Conservation (phyloP, 2,888 invertebrate genomes). For the Bombylius major region DNA sequence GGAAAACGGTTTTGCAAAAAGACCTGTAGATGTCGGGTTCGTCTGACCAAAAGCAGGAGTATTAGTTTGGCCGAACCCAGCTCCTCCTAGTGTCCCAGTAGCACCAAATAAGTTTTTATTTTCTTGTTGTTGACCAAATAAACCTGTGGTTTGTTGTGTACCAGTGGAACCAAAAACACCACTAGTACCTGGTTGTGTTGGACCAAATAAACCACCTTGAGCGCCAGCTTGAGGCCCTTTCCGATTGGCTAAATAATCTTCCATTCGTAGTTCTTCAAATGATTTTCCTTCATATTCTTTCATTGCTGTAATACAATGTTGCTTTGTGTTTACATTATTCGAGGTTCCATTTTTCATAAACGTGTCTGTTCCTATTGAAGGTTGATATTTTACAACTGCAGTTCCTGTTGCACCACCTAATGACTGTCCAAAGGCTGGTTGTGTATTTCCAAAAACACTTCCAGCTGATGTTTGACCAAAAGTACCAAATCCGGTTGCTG, state of each 20-base stretch:
- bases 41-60: slow-evolving; percentile 42
- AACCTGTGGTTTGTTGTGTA: slow-evolving; percentile 32
- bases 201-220: slow-evolving; percentile 40
- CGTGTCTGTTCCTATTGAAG: slow-evolving; percentile 79
- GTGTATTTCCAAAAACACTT: slow-evolving; percentile 40
- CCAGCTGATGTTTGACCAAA: slow-evolving; percentile 50
- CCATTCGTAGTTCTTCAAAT: slow-evolving; percentile 83
- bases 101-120: slow-evolving; percentile 44
- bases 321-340: slow-evolving; percentile 79
- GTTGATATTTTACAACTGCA: slow-evolving; percentile 65
- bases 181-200: slow-evolving; percentile 30
- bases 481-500: slow-evolving; percentile 40
- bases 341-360: slow-evolving; percentile 78
- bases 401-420: slow-evolving; percentile 45
- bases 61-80: slow-evolving; percentile 39
- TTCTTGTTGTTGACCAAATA: slow-evolving; percentile 45
- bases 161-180: slow-evolving; percentile 38
- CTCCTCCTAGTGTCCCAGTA: slow-evolving; percentile 11
- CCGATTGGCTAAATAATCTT: slow-evolving; percentile 83
- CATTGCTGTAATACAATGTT: slow-evolving; percentile 97
- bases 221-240: slow-evolving; percentile 54
- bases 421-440: slow-evolving; percentile 26
- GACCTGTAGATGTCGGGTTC: slow-evolving; percentile 43
- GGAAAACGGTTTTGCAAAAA: slow-evolving; percentile 54
- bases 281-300: slow-evolving; percentile 94